Conservation (phyloP, 2,888 invertebrate species). For the Yponomeuta cagnagella region DNA sequence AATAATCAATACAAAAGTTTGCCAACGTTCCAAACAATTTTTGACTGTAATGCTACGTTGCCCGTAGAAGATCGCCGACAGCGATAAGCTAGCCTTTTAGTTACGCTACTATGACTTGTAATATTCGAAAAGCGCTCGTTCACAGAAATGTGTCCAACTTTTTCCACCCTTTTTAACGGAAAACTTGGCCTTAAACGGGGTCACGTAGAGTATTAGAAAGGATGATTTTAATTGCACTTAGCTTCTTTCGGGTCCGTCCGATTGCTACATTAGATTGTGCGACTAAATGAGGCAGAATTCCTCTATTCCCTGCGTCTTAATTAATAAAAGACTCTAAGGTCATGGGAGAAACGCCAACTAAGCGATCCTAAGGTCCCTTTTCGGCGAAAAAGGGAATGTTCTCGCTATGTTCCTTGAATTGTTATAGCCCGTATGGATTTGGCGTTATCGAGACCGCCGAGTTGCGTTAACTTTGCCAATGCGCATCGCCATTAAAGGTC, state of each 20-base stretch:
- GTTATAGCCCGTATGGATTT: neutral
- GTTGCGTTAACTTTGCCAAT: neutral
- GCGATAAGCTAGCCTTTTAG: neutral
- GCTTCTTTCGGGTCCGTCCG: neutral
- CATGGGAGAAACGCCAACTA: neutral
- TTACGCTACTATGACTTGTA: neutral
- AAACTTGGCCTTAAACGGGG: neutral
- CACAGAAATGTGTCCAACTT: no score
- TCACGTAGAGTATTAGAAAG: neutral
- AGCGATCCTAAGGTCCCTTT: neutral
- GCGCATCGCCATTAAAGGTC: neutral
- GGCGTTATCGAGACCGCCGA: neutral
- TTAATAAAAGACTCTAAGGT: neutral
- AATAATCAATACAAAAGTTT: no score
- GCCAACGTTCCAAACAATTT: neutral
- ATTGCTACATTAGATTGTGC: constrained; percentile 3
- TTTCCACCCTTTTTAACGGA: neutral
- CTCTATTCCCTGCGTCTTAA: constrained; percentile 1
- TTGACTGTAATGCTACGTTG: neutral
- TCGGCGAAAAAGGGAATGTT: neutral
- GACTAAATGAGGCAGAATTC: constrained; percentile 1
- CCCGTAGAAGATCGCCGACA: neutral
- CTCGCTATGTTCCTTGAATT: neutral
- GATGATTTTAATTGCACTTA: constrained; percentile 5
- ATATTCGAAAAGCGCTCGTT: neutral